Percentiles rank a stretch among this genome's conserved stretches.
These are phyloP conservation scores for Myotis vivesi DNA, from an alignment of 2,797 vertebrate species.

Conservation along the genomic window DNA sequence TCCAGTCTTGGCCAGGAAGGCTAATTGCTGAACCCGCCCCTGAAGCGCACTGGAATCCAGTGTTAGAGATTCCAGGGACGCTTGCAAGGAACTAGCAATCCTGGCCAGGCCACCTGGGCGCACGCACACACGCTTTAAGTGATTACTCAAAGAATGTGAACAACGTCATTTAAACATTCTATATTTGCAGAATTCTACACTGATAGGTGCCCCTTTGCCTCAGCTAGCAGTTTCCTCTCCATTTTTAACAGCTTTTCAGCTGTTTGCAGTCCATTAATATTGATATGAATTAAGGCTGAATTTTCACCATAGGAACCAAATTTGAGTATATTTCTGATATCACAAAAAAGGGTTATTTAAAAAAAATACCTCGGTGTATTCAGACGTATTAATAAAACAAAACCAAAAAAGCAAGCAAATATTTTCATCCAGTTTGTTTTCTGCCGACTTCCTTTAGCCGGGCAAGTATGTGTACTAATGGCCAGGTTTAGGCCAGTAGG, in stretches of 20 bases:
- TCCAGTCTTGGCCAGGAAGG: neutral
- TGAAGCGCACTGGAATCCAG: accelerated
- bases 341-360: neutral
- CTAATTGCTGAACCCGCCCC: neutral
- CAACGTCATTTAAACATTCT: accelerated
- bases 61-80: accelerated
- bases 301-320: neutral
- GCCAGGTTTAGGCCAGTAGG: neutral
- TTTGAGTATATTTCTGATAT: neutral
- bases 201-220: neutral
- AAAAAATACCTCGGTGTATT: neutral
- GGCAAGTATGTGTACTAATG: neutral
- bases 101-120: neutral
- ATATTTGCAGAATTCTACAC: neutral
- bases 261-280: neutral
- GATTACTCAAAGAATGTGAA: too few relatives aligned
- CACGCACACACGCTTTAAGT: neutral
- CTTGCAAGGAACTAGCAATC: accelerated
- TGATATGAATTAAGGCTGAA: neutral
- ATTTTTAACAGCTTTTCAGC: neutral
- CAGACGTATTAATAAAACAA: neutral
- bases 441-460: neutral
- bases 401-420: neutral
- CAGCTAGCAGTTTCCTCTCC: neutral
- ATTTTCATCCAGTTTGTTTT: neutral